Evolutionary conservation across 2,888 invertebrate species (phyloP), one percentile per base, ranked within the genome.

Genomic region (Nezara viridula): DNA sequence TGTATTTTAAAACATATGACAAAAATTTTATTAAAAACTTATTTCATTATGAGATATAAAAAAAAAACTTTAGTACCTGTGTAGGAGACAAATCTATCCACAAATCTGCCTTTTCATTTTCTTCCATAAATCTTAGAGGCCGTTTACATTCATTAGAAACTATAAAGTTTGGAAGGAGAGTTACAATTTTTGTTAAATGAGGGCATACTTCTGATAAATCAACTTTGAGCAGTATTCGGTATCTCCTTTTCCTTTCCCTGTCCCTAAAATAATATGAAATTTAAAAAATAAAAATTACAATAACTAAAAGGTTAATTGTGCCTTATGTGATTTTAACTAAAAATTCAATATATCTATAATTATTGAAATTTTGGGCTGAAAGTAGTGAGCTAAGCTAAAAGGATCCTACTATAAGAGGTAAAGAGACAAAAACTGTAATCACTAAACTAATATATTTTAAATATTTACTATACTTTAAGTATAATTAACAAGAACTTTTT

Each of bases 31-130:
- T 47, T 81, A 24, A 12, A 16, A 14, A 44, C 27, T 37, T 81
- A 32, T 24, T 32, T 44, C 44, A 60, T 44, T 44, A 19, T 60
- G 2, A 6, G 16, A 60, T 10, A 2, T 40, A 66, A 7, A 37
- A 88, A 37, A 37, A 73, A 73, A 4, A 37, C 19, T 37, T 6
- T 81, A 81, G 14, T 88, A 90, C 90, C 89, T 90, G 90, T 6
- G 90, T 94, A 0, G 96, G 95, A 0, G 94, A 93, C 32, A 97
- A 93, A 93, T 97, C 97, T 88, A 96, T 94, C 97, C 97, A 97
- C 19, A 97, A 93, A 93, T 97, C 97, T 0, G 96, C 96, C 77
- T 96, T 95, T 92, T 97, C 97, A 92, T 97, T 97, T 92, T 96
- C 96, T 92, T 97, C 97, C 97, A 97, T 97, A 93, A 96, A 97